Conservation (phyloP, 37 sponge, comb jelly and placozoan species). For the Hormiphora californensis region DNA sequence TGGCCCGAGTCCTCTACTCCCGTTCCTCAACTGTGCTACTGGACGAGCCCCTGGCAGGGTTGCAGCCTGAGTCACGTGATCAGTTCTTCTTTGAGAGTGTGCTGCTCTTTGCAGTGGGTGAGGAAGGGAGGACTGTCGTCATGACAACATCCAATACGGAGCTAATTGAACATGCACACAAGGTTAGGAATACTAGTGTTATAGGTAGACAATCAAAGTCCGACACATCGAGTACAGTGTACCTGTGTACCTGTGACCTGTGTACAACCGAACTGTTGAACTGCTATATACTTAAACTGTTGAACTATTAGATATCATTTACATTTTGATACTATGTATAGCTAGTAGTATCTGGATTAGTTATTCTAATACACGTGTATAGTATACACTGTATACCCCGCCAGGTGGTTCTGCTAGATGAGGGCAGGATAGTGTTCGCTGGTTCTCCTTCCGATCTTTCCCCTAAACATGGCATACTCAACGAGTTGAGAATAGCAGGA, state of each 20-base stretch:
- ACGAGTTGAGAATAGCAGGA: background rate
- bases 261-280: too few relatives aligned
- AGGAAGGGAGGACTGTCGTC: constrained; percentile 17
- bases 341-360: too few relatives aligned
- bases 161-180: constrained; percentile 38
- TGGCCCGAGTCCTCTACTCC: constrained; percentile 44
- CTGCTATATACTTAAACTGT: too few relatives aligned
- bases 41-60: constrained; percentile 44
- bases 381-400: too few relatives aligned
- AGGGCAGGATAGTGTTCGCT: constrained; percentile 2
- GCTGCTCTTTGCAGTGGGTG: constrained; percentile 34
- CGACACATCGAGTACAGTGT: too few relatives aligned
- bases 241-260: too few relatives aligned
- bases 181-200: background rate
- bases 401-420: constrained; percentile 33
- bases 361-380: too few relatives aligned
- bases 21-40: background rate
- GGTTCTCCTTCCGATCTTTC: background rate
- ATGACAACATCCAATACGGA: constrained; percentile 28
- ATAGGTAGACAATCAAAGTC: too few relatives aligned
- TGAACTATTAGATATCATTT: too few relatives aligned
- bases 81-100: constrained; percentile 54
- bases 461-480: background rate
- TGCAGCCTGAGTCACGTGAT: constrained; percentile 11
- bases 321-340: too few relatives aligned